Base-by-base conservation (phyloP, 2,113 vertebrate genomes). In the Lipophrys pholis region DNA sequence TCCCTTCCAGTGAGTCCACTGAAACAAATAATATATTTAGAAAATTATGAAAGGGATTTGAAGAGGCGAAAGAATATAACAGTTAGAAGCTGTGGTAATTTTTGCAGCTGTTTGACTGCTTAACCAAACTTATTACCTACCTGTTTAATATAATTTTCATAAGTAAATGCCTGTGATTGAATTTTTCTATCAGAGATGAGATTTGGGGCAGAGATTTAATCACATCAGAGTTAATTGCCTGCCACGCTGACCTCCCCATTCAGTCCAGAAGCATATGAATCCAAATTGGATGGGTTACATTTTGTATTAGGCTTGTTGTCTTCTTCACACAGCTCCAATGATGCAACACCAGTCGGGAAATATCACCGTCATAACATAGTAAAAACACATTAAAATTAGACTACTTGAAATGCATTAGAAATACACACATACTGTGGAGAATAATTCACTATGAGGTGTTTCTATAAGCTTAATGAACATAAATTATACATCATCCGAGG, bases 141-240 rank as follows among this genome's bases (percentile, higher is more conserved):
- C 56, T 75, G n/a, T 71, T 84, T 62, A 65, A 76, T 82, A 59
- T 49, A 79, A 77, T 78, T 82, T 85, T 73, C 74, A 40, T 69
- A 81, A 81, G 80, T 84, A 86, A 90, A 89, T 82, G 71, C 69
- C 53, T 63, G 36, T 82, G 69, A 91, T 89, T 89, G 59, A 90
- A 87, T 87, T 83, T 76, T 60, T 80, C 69, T 69, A 73, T 86
- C 80, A 80, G 76, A 64, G 55, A 87, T 87, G 80, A 89, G 83
- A 81, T 84, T 30, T 49, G 54, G 52, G 64, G 73, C 56, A 62
- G 65, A 81, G 73, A 76, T 89, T 88, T 88, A 90, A 93, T 92
- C 88, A 86, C 66, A 84, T 51, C 85, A 66, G 49, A 89, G 85
- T 86, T 92, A 90, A 92, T 93, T 93, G 90, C 77, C 75, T 80